Percentiles rank a stretch among this genome's conserved stretches.
These are phyloP conservation scores for Scolanthus callimorphus DNA, from an alignment of 92 coral and sea anemone species.

Conservation along the genomic window DNA sequence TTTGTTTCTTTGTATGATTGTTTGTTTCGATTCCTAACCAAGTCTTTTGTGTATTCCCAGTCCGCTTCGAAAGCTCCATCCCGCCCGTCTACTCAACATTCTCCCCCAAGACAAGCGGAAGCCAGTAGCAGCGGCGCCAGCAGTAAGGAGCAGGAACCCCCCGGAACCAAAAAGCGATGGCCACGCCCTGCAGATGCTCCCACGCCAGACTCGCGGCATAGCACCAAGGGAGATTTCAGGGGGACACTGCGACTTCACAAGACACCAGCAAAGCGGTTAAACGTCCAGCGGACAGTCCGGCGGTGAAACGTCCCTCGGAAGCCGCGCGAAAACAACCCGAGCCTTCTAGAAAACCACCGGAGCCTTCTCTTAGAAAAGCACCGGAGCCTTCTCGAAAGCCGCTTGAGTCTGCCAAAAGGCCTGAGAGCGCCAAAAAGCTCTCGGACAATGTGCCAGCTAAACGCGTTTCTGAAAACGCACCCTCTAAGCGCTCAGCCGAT, in stretches of 20 bases:
- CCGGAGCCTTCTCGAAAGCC: neutral
- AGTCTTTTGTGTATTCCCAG: slow-evolving; percentile 14
- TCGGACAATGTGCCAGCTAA: neutral
- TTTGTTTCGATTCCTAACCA: no score
- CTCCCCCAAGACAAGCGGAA: slow-evolving; percentile 53
- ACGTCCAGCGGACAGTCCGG: slow-evolving; percentile 46
- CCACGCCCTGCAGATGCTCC: slow-evolving; percentile 41
- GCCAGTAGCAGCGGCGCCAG: slow-evolving; percentile 47
- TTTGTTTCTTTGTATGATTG: no score
- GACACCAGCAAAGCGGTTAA: slow-evolving; percentile 52
- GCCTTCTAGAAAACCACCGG: neutral
- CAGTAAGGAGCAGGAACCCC: slow-evolving; percentile 26
- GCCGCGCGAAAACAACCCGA: neutral
- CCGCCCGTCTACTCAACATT: slow-evolving; percentile 31
- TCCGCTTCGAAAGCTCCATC: slow-evolving; percentile 41
- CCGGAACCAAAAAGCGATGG: slow-evolving; percentile 42
- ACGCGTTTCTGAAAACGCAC: neutral
- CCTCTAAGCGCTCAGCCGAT: neutral
- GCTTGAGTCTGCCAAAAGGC: neutral
- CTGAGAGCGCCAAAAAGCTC: slow-evolving; percentile 6
- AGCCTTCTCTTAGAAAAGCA: neutral
- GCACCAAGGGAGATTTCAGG: slow-evolving; percentile 20
- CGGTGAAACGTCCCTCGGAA: neutral
- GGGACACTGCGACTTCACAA: slow-evolving; percentile 16
- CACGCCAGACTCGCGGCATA: slow-evolving; percentile 32